phyloP scores from a whole-genome alignment of 2,797 vertebrate species.

The Onychomys torridus region DNA sequence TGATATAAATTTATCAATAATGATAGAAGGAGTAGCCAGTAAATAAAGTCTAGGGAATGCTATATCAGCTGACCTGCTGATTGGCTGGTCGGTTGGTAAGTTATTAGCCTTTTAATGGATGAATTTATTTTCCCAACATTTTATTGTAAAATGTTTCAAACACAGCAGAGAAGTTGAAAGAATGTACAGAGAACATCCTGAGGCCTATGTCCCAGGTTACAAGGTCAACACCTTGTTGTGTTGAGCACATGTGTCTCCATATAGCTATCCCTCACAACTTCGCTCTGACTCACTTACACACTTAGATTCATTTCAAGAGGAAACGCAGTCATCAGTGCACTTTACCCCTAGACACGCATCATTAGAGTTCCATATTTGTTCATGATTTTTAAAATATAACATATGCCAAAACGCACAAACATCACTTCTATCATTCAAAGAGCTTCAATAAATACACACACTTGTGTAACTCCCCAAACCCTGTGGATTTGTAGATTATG shows the following conservation, averaged over 20 bases:
- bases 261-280: neutral
- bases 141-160: constrained; percentile 47
- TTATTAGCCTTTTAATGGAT: neutral
- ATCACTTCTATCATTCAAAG: neutral
- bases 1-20: neutral
- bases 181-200: neutral
- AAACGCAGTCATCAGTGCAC: neutral
- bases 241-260: neutral
- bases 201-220: neutral
- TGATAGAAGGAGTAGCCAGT: neutral
- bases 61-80: neutral
- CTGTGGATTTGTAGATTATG: neutral
- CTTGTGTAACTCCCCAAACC: neutral
- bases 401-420: constrained; percentile 1
- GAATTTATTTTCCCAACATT: neutral
- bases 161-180: constrained; percentile 21
- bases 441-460: neutral
- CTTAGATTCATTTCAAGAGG: constrained; percentile 47
- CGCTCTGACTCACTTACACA: neutral
- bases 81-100: neutral
- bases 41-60: constrained; percentile 3
- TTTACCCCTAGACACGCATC: neutral
- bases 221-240: neutral
- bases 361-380: constrained; percentile 52
- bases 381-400: constrained; percentile 5